Conservation (phyloP, 2,888 invertebrate species). For the Plebejus melissa region DNA sequence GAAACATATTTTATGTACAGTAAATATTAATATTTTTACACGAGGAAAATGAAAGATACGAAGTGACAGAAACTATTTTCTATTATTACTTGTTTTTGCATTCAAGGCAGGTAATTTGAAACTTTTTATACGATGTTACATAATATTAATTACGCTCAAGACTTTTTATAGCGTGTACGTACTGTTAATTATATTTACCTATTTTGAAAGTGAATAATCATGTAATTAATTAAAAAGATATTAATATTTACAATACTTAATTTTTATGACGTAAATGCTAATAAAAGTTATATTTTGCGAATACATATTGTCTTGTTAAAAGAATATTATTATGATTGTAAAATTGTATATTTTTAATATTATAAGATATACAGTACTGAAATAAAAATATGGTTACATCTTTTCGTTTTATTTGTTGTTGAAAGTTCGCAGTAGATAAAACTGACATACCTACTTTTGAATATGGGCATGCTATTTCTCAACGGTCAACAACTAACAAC, state of each 20-base stretch:
- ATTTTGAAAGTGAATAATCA: neutral
- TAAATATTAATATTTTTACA: neutral
- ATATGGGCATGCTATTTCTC: neutral
- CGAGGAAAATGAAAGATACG: neutral
- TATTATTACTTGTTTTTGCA: neutral
- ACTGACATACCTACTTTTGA: neutral
- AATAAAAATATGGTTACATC: neutral
- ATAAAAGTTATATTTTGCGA: neutral
- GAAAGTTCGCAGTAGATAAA: neutral
- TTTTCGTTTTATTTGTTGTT: neutral
- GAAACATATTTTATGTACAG: neutral
- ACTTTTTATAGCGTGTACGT: neutral
- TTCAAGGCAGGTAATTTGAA: neutral
- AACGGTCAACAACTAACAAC: too few relatives aligned
- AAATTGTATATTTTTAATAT: neutral
- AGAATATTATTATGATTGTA: neutral
- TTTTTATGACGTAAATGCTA: neutral
- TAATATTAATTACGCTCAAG: neutral
- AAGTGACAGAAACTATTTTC: neutral
- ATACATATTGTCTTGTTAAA: neutral
- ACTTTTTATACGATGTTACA: neutral
- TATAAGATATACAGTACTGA: neutral
- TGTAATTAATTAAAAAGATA: neutral
- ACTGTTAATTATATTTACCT: neutral
- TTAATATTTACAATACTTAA: neutral